phyloP scores from a whole-genome alignment of 2,113 vertebrate genomes.

The Aplodontia rufa region DNA sequence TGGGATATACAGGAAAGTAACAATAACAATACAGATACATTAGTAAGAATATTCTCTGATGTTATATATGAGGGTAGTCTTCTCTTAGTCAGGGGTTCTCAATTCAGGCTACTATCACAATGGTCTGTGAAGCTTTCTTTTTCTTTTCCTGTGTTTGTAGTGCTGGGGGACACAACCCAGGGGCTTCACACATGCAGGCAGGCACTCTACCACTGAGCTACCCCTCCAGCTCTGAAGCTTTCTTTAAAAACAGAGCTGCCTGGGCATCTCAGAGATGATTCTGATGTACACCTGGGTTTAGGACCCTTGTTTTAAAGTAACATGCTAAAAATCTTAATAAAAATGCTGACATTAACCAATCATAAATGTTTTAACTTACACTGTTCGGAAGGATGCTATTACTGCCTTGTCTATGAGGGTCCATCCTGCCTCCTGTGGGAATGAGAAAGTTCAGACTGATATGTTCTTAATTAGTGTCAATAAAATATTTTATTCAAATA shows the following conservation, averaged over 20 bases:
- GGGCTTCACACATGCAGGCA: neutral
- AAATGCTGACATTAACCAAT: neutral
- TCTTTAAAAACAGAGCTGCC: neutral
- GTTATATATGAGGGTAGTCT: neutral
- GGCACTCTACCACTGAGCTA: too few relatives aligned
- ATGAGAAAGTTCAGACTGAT: conserved; percentile 74
- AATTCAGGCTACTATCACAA: neutral
- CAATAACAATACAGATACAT: neutral
- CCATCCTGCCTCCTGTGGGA: conserved; percentile 83
- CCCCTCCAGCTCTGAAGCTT: neutral
- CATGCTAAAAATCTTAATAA: conserved; percentile 1
- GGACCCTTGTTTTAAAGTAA: neutral
- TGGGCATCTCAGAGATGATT: neutral
- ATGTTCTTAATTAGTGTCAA: conserved; percentile 16
- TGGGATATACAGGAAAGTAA: neutral
- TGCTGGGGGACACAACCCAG: neutral
- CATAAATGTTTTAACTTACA: conserved; percentile 80
- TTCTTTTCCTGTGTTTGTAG: neutral
- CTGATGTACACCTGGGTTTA: neutral
- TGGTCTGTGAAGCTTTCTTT: neutral
- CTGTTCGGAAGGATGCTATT: conserved; percentile 81
- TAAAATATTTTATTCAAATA: conserved; percentile 8
- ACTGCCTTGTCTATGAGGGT: conserved; percentile 82
- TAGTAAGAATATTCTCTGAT: neutral
- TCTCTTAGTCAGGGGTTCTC: neutral